Percentiles rank a stretch among this genome's conserved stretches.
Conservation (phyloP, 2,797 vertebrate species). For the Pseudomugil tenellus region DNA sequence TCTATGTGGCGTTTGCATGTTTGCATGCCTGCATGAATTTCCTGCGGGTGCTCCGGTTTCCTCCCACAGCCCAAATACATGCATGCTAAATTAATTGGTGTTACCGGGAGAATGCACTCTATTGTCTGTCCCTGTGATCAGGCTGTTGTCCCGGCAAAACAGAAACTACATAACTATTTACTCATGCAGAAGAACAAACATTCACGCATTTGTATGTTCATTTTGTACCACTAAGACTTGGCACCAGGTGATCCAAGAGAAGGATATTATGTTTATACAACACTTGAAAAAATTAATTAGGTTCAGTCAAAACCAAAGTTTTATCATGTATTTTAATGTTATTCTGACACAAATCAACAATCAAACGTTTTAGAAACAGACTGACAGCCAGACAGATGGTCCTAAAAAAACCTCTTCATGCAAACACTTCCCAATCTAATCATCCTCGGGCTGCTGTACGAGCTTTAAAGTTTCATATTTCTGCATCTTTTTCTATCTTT, state of each 20-base stretch:
- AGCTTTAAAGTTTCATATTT: not conserved
- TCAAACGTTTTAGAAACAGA: not conserved
- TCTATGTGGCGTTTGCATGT: not conserved
- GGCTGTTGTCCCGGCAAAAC: not conserved
- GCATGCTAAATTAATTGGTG: not conserved
- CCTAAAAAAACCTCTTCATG: no score
- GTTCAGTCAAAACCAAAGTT: not conserved
- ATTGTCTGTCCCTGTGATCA: conserved; percentile 6
- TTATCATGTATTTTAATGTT: not conserved
- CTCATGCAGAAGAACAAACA: not conserved
- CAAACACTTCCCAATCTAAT: no score
- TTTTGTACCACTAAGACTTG: not conserved
- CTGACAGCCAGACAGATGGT: not conserved
- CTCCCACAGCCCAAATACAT: conserved; percentile 10
- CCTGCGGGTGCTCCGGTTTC: conserved; percentile 11
- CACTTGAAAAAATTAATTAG: not conserved
- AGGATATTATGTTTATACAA: not conserved
- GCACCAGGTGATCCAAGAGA: not conserved
- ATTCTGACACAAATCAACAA: not conserved
- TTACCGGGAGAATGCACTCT: not conserved
- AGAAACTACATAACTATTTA: not conserved
- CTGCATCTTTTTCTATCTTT: not conserved
- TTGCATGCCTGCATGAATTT: conserved; percentile 10
- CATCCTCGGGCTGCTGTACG: no score
- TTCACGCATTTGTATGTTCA: not conserved